Evolutionary conservation across 2,113 vertebrate species (phyloP).

Genomic region (Proterorhinus semilunaris): DNA sequence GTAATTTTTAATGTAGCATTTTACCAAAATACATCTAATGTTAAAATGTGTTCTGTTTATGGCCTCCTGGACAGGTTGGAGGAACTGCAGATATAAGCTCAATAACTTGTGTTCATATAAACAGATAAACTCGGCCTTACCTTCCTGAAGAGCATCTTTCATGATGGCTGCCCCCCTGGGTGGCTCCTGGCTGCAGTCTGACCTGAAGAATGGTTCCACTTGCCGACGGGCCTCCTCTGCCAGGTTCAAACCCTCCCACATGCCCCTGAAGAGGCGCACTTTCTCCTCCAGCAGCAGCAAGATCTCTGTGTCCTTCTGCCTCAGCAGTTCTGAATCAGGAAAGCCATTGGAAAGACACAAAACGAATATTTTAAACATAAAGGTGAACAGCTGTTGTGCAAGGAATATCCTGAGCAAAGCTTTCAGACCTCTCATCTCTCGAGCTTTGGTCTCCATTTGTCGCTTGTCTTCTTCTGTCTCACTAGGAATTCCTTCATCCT

Average conservation of each 20-base stretch:
- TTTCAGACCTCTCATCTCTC: constrained; percentile 88
- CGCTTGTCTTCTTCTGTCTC: constrained; percentile 94
- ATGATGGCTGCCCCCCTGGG: constrained; percentile 87
- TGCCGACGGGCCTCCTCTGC: constrained; percentile 69
- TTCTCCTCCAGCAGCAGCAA: constrained; percentile 89
- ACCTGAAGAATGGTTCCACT: constrained; percentile 83
- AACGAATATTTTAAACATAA: not conserved
- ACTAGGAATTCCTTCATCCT: constrained; percentile 95
- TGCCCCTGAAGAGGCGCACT: constrained; percentile 86
- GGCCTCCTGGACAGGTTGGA: no score
- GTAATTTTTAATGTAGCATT: no score
- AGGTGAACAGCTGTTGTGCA: not conserved
- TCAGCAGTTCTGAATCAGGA: constrained; percentile 82
- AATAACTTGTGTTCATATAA: no score
- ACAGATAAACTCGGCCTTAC: constrained; percentile 63
- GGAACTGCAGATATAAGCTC: no score
- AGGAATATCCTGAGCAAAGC: not conserved
- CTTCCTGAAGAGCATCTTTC: constrained; percentile 89
- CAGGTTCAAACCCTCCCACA: constrained; percentile 80
- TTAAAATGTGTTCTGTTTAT: no score
- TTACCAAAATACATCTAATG: no score
- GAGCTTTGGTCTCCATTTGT: constrained; percentile 84
- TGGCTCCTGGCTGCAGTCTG: constrained; percentile 80
- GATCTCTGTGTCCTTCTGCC: constrained; percentile 92
- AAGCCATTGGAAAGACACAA: not conserved